Base-by-base conservation (phyloP, 2,888 invertebrate genomes). In the Adela reaumurella region DNA sequence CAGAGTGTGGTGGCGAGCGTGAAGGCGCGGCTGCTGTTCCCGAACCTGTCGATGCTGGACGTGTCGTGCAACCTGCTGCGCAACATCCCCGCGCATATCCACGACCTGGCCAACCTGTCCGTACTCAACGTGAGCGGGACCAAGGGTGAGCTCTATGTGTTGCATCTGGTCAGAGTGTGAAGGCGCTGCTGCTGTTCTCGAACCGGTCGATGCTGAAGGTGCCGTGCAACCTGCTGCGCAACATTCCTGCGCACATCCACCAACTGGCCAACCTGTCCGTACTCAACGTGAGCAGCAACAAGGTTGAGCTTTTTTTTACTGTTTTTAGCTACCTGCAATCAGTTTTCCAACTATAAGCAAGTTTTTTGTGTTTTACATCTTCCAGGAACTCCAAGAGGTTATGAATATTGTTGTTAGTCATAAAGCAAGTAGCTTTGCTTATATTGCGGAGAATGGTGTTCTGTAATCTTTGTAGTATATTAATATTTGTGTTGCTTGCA, bases 171-270 rank as follows among this genome's bases (percentile, higher is more conserved):
- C n/a, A n/a, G 3, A 59, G 74, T 3, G 78, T 83, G 24, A 86
- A 86, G 61, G 81, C 85, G 0, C 83, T 88, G 43, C 81, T 97
- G 2, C 84, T 97, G 62, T 97, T 94, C 71, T 97, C 98, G 0
- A 90, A 91, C 64, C 83, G 99, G 49, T 94, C 95, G 3, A 95
- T 96, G 90, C 69, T 99, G 62, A 97, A 98, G 67, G 86, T 98
- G 19, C 93, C 94, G 57, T 89, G 92, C 66, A 99, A 99, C 74
- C 80, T 72, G 56, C 60, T 74, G 52, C 60, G 74, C 46, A 85
- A 86, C 55, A 85, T 99, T 41, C 95, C 97, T 1, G 73, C 86
- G 0, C 89, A 90, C 50, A 85, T 98, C 48, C 89, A 93, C 58
- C 91, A 94, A 63, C 82, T 97, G 3, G 83, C 81, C 51, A 91